Evolutionary conservation across 2,797 vertebrate genomes (phyloP).

Genomic region (Sylvia borin): DNA sequence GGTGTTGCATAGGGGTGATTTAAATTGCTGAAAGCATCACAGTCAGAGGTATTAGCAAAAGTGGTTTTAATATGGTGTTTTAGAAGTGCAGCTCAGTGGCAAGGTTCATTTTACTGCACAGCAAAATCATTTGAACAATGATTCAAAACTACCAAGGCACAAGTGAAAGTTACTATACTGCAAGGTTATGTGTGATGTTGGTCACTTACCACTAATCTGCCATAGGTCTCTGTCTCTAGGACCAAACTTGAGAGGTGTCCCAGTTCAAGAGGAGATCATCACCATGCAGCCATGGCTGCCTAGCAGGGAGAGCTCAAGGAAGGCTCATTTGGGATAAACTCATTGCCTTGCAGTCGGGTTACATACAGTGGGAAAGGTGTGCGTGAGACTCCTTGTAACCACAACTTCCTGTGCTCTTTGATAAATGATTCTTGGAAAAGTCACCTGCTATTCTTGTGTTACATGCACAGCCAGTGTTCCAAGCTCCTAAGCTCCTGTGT

Average conservation of each 20-base stretch:
- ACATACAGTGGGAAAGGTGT: neutral
- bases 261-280: neutral
- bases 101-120: neutral
- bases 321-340: neutral
- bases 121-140: neutral
- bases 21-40: neutral
- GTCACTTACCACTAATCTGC: neutral
- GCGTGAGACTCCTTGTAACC: neutral
- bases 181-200: neutral
- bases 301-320: neutral
- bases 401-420: neutral
- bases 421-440: neutral
- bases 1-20: neutral
- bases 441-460: neutral
- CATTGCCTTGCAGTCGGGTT: neutral
- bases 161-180: neutral
- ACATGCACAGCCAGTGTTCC: neutral
- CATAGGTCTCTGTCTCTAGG: neutral
- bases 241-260: neutral
- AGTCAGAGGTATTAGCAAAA: neutral
- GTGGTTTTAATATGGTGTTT: neutral
- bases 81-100: neutral
- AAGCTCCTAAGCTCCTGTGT: neutral
- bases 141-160: neutral
- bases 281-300: neutral